Conservation (phyloP, 2,113 vertebrate genomes). For the Catagonus wagneri region DNA sequence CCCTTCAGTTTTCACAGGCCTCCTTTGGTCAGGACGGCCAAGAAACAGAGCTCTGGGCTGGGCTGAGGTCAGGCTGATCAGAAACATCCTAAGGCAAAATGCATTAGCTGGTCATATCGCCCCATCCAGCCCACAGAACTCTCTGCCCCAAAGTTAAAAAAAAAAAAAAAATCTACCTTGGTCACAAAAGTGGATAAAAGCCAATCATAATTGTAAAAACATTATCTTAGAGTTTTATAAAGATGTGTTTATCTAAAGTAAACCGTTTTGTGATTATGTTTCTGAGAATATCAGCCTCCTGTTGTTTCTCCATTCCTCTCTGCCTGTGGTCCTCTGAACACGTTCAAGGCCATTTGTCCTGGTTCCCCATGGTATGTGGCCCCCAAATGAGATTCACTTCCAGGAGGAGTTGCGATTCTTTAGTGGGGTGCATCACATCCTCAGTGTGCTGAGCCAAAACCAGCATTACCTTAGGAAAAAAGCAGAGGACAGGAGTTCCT, state of each 20-base stretch:
- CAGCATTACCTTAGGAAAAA: background rate
- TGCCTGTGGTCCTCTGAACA: background rate
- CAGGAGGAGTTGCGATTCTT: background rate
- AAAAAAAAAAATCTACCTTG: background rate
- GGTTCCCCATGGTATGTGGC: background rate
- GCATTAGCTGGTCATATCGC: background rate
- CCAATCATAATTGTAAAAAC: background rate
- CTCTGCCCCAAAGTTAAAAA: background rate
- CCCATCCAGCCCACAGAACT: background rate
- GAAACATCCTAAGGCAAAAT: slow-evolving; percentile 1
- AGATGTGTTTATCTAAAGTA: background rate
- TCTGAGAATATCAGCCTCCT: background rate
- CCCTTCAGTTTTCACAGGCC: background rate
- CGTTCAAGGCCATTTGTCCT: background rate
- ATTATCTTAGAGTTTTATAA: background rate
- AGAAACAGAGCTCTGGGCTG: background rate
- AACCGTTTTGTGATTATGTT: background rate
- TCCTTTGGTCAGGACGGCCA: background rate
- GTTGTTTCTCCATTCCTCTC: background rate
- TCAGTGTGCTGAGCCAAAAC: background rate
- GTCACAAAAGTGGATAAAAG: background rate
- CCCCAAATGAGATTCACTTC: background rate
- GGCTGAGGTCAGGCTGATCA: too few species aligned
- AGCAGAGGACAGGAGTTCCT: background rate
- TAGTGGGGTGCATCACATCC: background rate